phyloP scores from a whole-genome alignment of 2,888 invertebrate species.

The Carterocephalus palaemon region DNA sequence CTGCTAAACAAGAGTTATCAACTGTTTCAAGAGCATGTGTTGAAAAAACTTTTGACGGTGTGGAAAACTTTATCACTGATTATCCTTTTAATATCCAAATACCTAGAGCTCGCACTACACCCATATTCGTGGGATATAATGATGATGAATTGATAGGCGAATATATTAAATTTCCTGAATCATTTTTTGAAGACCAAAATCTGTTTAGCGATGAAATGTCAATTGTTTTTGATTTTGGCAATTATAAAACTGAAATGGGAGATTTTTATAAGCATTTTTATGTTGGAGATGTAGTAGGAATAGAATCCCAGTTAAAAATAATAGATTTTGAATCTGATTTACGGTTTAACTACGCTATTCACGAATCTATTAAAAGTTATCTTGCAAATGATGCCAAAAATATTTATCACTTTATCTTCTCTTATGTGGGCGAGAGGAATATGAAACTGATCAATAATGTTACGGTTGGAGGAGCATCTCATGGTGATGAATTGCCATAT shows the following conservation, averaged over 20 bases:
- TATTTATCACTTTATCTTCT: slow-evolving; percentile 50
- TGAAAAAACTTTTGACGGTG: slow-evolving; percentile 39
- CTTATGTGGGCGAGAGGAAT: slow-evolving; percentile 44
- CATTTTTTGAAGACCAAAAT: slow-evolving; percentile 8
- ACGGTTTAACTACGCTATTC: slow-evolving; percentile 42
- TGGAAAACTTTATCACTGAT: slow-evolving; percentile 38
- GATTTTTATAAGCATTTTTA: slow-evolving; percentile 42
- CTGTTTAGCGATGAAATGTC: slow-evolving; percentile 28
- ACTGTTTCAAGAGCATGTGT: slow-evolving; percentile 40
- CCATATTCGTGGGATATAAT: slow-evolving; percentile 44
- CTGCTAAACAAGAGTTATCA: slow-evolving; percentile 30
- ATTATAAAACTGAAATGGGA: slow-evolving; percentile 31
- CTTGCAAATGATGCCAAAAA: slow-evolving; percentile 28
- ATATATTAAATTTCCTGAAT: slow-evolving; percentile 32
- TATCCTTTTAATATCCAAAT: slow-evolving; percentile 32
- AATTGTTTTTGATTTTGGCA: slow-evolving; percentile 33
- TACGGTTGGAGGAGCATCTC: slow-evolving; percentile 37
- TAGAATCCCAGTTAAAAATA: slow-evolving; percentile 32
- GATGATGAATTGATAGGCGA: slow-evolving; percentile 43
- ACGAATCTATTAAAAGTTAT: slow-evolving; percentile 40
- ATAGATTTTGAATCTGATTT: slow-evolving; percentile 47
- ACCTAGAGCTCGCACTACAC: slow-evolving; percentile 34
- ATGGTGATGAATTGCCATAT: slow-evolving; percentile 49
- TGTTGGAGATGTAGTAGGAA: slow-evolving; percentile 37
- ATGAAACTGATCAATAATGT: slow-evolving; percentile 31